Percentiles rank a stretch among this genome's conserved stretches.
phyloP scores from a whole-genome alignment of 2,888 invertebrate genomes.

The Drosophila siamana region DNA sequence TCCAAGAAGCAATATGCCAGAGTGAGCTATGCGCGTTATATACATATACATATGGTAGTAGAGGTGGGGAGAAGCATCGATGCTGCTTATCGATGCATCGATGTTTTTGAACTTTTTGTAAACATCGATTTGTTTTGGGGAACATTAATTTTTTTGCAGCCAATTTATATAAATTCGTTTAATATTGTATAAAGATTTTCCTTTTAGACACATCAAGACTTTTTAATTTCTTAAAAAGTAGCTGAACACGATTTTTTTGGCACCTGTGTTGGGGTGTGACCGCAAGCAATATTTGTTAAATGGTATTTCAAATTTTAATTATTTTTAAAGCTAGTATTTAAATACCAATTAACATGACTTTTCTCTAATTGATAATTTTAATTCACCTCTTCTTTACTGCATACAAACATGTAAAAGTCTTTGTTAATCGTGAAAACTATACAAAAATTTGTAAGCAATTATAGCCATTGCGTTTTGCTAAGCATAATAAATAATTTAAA shows the following conservation, averaged over 20 bases:
- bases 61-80: too few species aligned
- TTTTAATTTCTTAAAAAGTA: too few species aligned
- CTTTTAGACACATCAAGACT: too few species aligned
- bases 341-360: constrained; percentile 13
- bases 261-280: constrained; percentile 33
- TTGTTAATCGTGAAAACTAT: not conserved
- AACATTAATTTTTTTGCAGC: too few species aligned
- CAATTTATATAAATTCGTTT: too few species aligned
- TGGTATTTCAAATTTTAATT: not conserved
- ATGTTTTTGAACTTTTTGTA: too few species aligned
- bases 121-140: too few species aligned
- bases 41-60: constrained; percentile 26
- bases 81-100: too few species aligned
- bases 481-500: not conserved
- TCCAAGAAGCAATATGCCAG: constrained; percentile 47
- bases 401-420: not conserved
- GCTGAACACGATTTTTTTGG: too few species aligned
- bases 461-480: not conserved
- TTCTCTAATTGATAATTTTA: not conserved
- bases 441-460: not conserved
- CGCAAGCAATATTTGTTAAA: not conserved
- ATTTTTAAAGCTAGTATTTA: not conserved
- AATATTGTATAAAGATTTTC: too few species aligned
- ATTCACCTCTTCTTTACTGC: not conserved
- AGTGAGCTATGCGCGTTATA: constrained; percentile 15